Evolutionary conservation across 1,140 invertebrate species (phyloP).

Genomic region (Tetragnatha versicolor): DNA sequence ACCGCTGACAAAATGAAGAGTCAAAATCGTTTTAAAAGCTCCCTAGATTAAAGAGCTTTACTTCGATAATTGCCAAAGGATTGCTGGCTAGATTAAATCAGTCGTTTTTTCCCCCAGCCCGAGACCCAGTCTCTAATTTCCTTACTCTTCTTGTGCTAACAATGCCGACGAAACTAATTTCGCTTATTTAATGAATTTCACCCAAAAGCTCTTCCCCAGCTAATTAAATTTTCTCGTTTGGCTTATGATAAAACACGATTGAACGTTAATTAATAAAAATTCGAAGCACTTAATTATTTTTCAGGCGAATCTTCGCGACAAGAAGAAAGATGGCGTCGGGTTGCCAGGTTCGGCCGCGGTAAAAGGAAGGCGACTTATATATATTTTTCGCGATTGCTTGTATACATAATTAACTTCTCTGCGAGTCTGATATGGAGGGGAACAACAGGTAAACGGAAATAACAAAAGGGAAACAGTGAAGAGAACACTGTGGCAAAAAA

Average conservation of each 20-base stretch:
- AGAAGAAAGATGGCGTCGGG: background rate
- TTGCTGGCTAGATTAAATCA: conserved; percentile 53
- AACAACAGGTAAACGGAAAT: conserved; percentile 38
- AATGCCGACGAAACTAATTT: conserved; percentile 52
- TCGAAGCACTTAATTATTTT: conserved; percentile 54
- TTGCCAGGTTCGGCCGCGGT: background rate
- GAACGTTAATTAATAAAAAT: conserved; percentile 56
- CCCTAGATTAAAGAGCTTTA: conserved; percentile 52
- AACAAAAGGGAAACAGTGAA: background rate
- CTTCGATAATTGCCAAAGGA: conserved; percentile 52
- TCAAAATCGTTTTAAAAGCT: conserved; percentile 53
- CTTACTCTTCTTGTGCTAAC: conserved; percentile 43
- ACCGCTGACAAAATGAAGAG: conserved; percentile 39
- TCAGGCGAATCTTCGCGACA: conserved; percentile 19
- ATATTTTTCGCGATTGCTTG: conserved; percentile 23
- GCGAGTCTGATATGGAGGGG: conserved; percentile 10
- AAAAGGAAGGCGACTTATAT: conserved; percentile 13
- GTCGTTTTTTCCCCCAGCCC: conserved; percentile 3
- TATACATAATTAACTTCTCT: conserved; percentile 50
- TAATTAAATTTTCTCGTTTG: conserved; percentile 55
- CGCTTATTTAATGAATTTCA: conserved; percentile 55
- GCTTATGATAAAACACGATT: conserved; percentile 56
- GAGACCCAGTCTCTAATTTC: conserved; percentile 1
- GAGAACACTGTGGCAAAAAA: background rate
- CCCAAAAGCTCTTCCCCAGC: conserved; percentile 50